These are phyloP conservation scores for Dryobates pubescens DNA, from an alignment of 2,797 vertebrate species.

Conservation along the genomic window DNA sequence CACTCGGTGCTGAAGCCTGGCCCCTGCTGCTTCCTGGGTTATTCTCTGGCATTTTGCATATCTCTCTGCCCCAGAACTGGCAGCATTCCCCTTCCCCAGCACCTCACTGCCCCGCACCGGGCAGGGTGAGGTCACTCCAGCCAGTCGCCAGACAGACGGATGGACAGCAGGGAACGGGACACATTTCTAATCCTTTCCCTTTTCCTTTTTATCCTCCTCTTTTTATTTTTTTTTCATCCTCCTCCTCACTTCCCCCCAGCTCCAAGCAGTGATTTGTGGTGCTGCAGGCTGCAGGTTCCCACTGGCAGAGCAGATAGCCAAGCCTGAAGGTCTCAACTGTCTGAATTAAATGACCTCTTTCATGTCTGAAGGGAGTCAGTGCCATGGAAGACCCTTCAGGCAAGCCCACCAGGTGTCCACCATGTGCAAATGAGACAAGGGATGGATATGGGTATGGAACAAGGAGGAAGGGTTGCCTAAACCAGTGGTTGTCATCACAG, in stretches of 20 bases:
- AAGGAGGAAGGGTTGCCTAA: neutral
- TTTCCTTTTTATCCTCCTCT: no score
- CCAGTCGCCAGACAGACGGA: neutral
- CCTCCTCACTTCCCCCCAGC: no score
- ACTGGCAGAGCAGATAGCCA: neutral
- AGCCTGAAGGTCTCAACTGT: neutral
- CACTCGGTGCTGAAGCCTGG: rapidly evolving
- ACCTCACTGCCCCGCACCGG: neutral
- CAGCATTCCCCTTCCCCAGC: neutral
- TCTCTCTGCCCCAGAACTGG: neutral
- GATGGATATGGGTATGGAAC: neutral
- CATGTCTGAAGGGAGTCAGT: neutral
- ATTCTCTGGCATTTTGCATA: neutral
- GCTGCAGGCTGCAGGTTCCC: neutral
- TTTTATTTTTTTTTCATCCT: no score
- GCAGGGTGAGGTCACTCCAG: neutral
- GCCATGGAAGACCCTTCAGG: neutral
- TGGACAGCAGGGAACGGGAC: neutral
- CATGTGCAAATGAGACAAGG: rapidly evolving
- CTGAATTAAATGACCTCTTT: neutral
- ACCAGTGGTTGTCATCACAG: neutral
- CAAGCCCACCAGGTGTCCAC: neutral
- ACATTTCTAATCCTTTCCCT: rapidly evolving
- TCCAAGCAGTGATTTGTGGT: neutral
- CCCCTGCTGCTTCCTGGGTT: rapidly evolving